Evolutionary conservation across 2,113 vertebrate genomes (phyloP).

Genomic region (Centrocercus urophasianus): DNA sequence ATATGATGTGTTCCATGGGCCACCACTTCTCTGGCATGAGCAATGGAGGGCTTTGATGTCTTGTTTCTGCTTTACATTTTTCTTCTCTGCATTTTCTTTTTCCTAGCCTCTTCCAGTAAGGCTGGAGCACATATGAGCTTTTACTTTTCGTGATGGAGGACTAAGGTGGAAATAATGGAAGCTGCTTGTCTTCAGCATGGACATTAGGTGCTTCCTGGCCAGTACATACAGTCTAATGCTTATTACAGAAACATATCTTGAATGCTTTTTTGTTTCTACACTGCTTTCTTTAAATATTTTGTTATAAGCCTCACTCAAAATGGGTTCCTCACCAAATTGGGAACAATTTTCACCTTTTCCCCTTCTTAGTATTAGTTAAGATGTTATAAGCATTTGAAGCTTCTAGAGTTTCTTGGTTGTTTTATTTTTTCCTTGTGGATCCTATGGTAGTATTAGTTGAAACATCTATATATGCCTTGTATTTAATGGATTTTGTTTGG

Average conservation of each 20-base stretch:
- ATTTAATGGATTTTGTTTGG: not conserved
- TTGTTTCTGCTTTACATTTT: not conserved
- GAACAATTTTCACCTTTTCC: not conserved
- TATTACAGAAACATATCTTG: not conserved
- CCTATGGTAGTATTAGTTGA: not conserved
- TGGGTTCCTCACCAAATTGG: too few species aligned
- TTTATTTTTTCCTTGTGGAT: not conserved
- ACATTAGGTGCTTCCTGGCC: not conserved
- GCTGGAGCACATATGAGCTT: not conserved
- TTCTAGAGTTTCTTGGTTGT: not conserved
- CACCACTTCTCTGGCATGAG: not conserved
- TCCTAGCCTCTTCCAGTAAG: not conserved
- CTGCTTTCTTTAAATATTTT: not conserved
- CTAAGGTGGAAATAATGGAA: not conserved
- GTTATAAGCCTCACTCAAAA: not conserved
- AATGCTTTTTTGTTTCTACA: not conserved
- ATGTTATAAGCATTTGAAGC: not conserved
- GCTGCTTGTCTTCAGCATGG: not conserved
- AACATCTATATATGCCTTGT: not conserved
- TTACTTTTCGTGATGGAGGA: not conserved
- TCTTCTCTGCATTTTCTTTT: not conserved
- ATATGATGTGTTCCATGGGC: not conserved
- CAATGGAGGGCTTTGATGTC: not conserved
- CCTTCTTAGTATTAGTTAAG: not conserved
- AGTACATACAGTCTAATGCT: fast-evolving